phyloP scores from a whole-genome alignment of 2,113 vertebrate genomes.

The Sturnus vulgaris region DNA sequence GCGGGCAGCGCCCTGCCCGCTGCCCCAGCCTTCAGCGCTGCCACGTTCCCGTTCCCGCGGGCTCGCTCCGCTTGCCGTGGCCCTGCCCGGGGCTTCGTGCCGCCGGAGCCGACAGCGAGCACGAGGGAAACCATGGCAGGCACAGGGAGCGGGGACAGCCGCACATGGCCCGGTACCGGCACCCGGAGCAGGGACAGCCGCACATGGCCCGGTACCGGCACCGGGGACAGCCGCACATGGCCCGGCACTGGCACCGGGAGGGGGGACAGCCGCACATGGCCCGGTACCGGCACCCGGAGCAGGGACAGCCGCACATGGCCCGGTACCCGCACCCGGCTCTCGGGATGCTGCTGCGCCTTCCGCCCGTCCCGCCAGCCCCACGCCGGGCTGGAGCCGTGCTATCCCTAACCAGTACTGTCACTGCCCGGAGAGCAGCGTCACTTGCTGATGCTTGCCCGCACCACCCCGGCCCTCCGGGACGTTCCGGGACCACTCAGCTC shows the following conservation, averaged over 20 bases:
- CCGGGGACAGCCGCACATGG: no score
- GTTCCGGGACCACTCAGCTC: not conserved
- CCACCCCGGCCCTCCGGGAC: no score
- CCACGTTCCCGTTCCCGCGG: rapidly evolving
- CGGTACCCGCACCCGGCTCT: not conserved
- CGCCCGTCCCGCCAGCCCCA: not conserved
- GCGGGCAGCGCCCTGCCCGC: not conserved
- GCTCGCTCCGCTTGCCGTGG: rapidly evolving
- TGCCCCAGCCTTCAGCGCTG: not conserved
- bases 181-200: not conserved
- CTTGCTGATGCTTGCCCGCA: not conserved
- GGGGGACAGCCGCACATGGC: no score
- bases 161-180: no score
- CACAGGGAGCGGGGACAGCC: not conserved
- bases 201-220: not conserved
- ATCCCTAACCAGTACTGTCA: rapidly evolving
- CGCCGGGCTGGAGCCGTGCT: rapidly evolving
- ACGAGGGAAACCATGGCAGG: not conserved
- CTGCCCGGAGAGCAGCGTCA: no score
- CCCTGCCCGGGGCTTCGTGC: no score
- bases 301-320: not conserved
- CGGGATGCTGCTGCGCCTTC: not conserved
- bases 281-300: no score
- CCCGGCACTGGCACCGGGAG: no score
- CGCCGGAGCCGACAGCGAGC: no score